Evolutionary conservation across 2,888 invertebrate species (phyloP), one percentile per base, ranked within the genome.

Genomic region (Erebia palarica): DNA sequence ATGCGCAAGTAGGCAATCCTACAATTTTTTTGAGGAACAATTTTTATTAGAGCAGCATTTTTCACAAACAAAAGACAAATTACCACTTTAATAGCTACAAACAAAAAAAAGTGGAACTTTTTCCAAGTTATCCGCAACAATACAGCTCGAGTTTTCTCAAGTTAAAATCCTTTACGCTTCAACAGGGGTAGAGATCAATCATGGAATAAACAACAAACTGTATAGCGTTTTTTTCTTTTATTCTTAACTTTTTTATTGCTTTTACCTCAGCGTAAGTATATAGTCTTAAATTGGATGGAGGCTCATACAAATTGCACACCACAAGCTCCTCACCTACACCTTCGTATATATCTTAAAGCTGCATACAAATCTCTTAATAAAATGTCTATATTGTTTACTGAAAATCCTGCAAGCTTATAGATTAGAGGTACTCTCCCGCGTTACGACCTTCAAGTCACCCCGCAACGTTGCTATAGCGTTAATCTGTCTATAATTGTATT

Each of bases 151-250:
- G 42, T 61, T 51, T 18, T 49, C 63, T 44, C 11, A 18, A 70
- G 58, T 69, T 70, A 53, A 67, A 72, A 72, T 72, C 66, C 58
- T 36, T 42, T 59, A 59, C 70, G 36, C 64, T 59, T 36, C 66
- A 36, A 58, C 55, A 64, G 44, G 47, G 44, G 47, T 21, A 49
- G 21, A 63, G 69, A 69, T 72, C 72, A 66, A 69, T 72, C 72
- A 69, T 72, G 63, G 16, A 44, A 66, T 42, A 59, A 58, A 44
- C 44, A 65, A 72, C 61, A 55, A 55, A 61, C n/a, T 36, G 8
- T 63, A 9, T 14, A 9, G 57, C 13, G 21, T 63, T 49, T 63
- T 61, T 63, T 49, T 21, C 18, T 63, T 1, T 49, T 63, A 63
- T 21, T 49, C 21, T 49, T 18, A 49, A 63, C 21, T 63, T 63